Evolutionary conservation across 2,888 invertebrate species (phyloP).

Genomic region (Thecophora atra): DNA sequence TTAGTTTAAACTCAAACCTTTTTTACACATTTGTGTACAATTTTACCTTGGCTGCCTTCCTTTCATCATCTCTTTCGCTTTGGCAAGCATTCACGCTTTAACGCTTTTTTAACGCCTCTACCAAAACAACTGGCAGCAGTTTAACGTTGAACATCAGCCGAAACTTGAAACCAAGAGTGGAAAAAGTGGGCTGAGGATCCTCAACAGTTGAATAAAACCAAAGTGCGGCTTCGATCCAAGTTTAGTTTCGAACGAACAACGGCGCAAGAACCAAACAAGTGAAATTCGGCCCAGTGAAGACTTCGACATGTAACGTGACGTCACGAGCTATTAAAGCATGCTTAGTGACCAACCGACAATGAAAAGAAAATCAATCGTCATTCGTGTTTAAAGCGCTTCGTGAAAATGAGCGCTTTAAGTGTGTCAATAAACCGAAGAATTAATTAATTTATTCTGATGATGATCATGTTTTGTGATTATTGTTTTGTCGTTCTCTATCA

Average conservation of each 20-base stretch:
- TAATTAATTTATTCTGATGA: not conserved
- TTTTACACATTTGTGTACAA: too few species aligned
- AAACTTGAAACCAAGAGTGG: not conserved
- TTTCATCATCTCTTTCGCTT: not conserved
- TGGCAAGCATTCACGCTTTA: not conserved
- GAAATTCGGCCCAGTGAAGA: not conserved
- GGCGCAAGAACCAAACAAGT: slow-evolving; percentile 14
- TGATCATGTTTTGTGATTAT: not conserved
- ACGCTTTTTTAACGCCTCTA: not conserved
- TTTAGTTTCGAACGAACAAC: slow-evolving; percentile 30
- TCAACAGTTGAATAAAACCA: slow-evolving; percentile 30
- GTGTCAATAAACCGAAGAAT: not conserved
- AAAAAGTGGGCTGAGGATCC: not conserved
- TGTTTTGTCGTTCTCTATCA: not conserved
- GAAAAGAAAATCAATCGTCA: not conserved
- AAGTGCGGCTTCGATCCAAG: not conserved
- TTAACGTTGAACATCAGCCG: not conserved
- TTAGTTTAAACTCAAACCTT: too few species aligned
- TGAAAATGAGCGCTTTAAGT: not conserved
- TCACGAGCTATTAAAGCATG: not conserved
- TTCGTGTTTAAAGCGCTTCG: slow-evolving; percentile 2
- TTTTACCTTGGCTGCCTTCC: not conserved
- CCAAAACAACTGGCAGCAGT: not conserved
- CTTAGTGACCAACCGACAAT: not conserved
- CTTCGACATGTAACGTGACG: not conserved